A percentile compares a stretch with the other conserved stretches of the same genome.
These are phyloP conservation scores for Sarcophaga subvicina DNA, from an alignment of 2,888 invertebrate genomes.

Conservation along the genomic window DNA sequence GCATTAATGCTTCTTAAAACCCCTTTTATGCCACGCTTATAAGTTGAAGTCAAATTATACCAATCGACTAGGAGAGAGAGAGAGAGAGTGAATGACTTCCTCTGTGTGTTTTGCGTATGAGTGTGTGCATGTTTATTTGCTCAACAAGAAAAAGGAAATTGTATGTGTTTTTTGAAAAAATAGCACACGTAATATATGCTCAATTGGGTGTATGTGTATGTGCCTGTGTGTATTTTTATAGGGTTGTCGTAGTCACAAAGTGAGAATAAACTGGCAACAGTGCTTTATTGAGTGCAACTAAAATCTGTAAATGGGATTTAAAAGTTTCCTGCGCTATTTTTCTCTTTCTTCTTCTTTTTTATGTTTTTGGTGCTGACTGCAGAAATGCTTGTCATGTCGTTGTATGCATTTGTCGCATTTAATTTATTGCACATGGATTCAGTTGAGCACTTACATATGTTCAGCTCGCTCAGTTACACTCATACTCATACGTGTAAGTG, in stretches of 20 bases:
- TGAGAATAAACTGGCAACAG: constrained; percentile 1
- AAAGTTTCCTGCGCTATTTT: constrained; percentile 26
- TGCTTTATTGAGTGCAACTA: background rate
- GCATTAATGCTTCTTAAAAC: constrained; percentile 47
- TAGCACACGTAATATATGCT: constrained; percentile 19
- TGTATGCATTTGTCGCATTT: constrained; percentile 5
- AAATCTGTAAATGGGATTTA: constrained; percentile 24
- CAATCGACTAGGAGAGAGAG: constrained; percentile 22
- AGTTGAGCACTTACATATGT: constrained; percentile 20
- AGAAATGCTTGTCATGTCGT: background rate
- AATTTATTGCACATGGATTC: constrained; percentile 47
- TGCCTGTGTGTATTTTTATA: background rate
- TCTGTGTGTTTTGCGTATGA: constrained; percentile 2
- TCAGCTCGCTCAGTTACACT: background rate
- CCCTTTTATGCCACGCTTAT: background rate
- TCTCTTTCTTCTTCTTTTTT: background rate
- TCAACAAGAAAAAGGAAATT: constrained; percentile 63
- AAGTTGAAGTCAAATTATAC: constrained; percentile 63
- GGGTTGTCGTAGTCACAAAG: background rate
- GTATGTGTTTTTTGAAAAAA: constrained; percentile 24
- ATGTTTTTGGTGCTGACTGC: background rate
- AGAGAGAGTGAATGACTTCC: background rate
- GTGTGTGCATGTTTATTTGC: background rate
- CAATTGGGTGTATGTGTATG: background rate
- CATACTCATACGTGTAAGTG: background rate